Conservation (phyloP, 2,888 invertebrate genomes). For the Dione juno region DNA sequence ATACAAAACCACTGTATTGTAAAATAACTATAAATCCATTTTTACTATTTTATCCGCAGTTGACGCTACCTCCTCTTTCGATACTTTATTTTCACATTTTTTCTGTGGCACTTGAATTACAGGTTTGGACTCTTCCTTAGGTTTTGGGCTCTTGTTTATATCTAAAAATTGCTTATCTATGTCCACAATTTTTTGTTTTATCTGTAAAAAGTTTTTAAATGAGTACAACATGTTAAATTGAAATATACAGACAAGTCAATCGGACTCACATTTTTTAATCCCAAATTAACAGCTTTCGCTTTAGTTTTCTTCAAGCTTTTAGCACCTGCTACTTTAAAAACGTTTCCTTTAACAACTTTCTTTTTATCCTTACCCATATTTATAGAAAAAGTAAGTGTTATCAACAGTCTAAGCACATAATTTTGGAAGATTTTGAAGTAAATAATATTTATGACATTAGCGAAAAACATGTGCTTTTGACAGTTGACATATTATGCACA, state of each 20-base stretch:
- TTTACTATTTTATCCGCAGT: conserved; percentile 66
- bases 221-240: background rate
- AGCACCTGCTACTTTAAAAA: conserved; percentile 78
- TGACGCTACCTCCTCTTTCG: conserved; percentile 68
- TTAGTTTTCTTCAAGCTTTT: conserved; percentile 79
- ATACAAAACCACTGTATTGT: background rate
- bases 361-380: conserved; percentile 75
- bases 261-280: conserved; percentile 72
- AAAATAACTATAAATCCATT: conserved; percentile 66
- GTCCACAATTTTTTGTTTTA: conserved; percentile 73
- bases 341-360: conserved; percentile 68
- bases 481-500: background rate
- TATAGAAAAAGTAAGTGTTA: background rate
- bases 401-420: background rate
- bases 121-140: conserved; percentile 49
- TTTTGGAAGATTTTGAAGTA: background rate
- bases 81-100: conserved; percentile 57
- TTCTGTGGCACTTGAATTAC: conserved; percentile 54
- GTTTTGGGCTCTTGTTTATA: conserved; percentile 62
- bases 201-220: conserved; percentile 53
- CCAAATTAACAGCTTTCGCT: conserved; percentile 74
- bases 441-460: conserved; percentile 1
- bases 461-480: conserved; percentile 8
- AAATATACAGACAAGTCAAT: background rate
- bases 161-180: conserved; percentile 74